Conservation (phyloP, 1,140 invertebrate genomes). For the Onthophagus taurus region DNA sequence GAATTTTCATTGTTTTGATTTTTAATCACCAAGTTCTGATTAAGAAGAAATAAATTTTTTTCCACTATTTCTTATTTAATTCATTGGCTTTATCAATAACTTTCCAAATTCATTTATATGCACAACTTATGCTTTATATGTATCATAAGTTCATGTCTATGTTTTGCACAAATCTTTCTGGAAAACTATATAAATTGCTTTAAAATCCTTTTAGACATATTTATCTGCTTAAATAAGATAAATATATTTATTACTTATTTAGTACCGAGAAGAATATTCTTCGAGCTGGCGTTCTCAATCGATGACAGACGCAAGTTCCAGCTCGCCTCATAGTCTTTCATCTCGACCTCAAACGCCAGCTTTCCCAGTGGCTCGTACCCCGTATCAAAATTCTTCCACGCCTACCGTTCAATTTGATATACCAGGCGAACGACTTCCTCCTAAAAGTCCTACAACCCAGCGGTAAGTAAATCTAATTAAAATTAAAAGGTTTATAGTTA, state of each 20-base stretch:
- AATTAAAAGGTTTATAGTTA: too few relatives aligned
- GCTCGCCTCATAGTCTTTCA: slow-evolving; percentile 39
- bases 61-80: too few relatives aligned
- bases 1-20: too few relatives aligned
- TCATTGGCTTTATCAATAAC: too few relatives aligned
- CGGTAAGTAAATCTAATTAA: slow-evolving; percentile 43
- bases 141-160: too few relatives aligned
- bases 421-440: slow-evolving; percentile 51
- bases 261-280: slow-evolving; percentile 53
- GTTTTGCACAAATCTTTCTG: too few relatives aligned
- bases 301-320: slow-evolving; percentile 45
- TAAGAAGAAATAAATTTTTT: too few relatives aligned
- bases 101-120: too few relatives aligned
- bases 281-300: slow-evolving; percentile 52
- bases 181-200: background rate
- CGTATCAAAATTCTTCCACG: slow-evolving; percentile 56
- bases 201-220: background rate
- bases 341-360: slow-evolving; percentile 75
- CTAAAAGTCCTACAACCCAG: slow-evolving; percentile 62
- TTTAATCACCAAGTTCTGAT: too few relatives aligned
- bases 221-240: background rate
- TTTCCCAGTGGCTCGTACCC: slow-evolving; percentile 82
- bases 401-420: slow-evolving; percentile 48
- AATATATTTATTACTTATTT: slow-evolving; percentile 5
- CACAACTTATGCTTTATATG: too few relatives aligned